A percentile compares a stretch with the other conserved stretches of the same genome.
These are phyloP conservation scores for Trissolcus basalis DNA, from an alignment of 1,140 invertebrate species.

Conservation along the genomic window DNA sequence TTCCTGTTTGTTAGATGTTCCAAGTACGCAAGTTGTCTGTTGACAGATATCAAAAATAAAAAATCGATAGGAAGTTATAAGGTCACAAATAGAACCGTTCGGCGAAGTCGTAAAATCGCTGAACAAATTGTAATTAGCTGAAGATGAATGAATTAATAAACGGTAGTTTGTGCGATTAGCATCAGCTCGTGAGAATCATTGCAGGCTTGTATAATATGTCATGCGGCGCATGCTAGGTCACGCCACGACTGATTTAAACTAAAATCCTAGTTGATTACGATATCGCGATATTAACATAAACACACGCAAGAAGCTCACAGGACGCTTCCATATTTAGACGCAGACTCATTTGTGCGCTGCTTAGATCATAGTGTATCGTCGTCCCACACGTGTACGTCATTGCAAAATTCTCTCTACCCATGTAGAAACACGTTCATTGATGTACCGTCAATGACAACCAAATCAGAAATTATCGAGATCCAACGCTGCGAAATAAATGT, in stretches of 20 bases:
- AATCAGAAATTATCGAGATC: slow-evolving; percentile 37
- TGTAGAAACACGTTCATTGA: slow-evolving; percentile 13
- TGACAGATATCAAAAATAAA: too few relatives aligned
- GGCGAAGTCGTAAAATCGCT: too few relatives aligned
- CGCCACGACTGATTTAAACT: neutral
- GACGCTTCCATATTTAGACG: slow-evolving; percentile 30
- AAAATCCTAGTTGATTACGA: slow-evolving; percentile 21
- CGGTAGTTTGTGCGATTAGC: too few relatives aligned
- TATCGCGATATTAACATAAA: slow-evolving; percentile 31
- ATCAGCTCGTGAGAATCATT: too few relatives aligned
- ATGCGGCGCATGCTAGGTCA: neutral
- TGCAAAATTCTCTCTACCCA: slow-evolving; percentile 22
- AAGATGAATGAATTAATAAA: too few relatives aligned
- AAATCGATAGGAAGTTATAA: too few relatives aligned
- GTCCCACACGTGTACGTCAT: slow-evolving; percentile 36
- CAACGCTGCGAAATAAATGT: too few relatives aligned
- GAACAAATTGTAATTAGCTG: too few relatives aligned
- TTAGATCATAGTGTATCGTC: slow-evolving; percentile 42
- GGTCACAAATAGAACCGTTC: too few relatives aligned
- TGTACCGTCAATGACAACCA: slow-evolving; percentile 24
- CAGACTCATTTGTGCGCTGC: slow-evolving; percentile 19
- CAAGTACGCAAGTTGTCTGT: too few relatives aligned
- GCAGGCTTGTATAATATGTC: neutral
- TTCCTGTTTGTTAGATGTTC: too few relatives aligned
- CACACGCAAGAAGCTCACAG: slow-evolving; percentile 13